These are phyloP conservation scores for Avahi laniger DNA, from an alignment of 2,797 vertebrate species.

Conservation along the genomic window DNA sequence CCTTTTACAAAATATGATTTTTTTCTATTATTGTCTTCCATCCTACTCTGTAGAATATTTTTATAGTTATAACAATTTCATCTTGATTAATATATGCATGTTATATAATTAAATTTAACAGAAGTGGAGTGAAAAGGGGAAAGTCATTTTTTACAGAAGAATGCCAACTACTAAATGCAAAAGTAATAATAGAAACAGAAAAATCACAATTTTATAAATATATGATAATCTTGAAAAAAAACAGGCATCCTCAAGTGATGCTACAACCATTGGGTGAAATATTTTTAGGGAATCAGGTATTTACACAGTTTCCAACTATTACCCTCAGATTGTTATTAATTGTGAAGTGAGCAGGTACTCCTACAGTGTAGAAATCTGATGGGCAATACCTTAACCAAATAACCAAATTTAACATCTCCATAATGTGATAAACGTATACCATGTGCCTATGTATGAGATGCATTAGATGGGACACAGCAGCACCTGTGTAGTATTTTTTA, in stretches of 20 bases:
- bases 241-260: not conserved
- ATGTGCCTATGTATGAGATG: not conserved
- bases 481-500: not conserved
- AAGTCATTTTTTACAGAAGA: not conserved
- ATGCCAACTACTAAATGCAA: not conserved
- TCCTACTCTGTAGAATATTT: not conserved
- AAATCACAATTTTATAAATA: not conserved
- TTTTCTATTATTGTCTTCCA: not conserved
- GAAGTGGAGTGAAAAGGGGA: not conserved
- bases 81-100: not conserved
- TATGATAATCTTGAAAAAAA: not conserved
- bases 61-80: not conserved
- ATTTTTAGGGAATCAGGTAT: not conserved
- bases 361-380: not conserved
- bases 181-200: not conserved
- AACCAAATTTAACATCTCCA: not conserved
- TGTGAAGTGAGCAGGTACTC: not conserved
- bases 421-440: not conserved
- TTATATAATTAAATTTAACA: constrained; percentile 6
- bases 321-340: not conserved
- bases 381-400: not conserved
- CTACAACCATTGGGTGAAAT: not conserved
- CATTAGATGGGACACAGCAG: not conserved
- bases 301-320: not conserved
- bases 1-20: not conserved